Base-by-base conservation (phyloP, 2,113 vertebrate genomes). In the Podiceps cristatus region DNA sequence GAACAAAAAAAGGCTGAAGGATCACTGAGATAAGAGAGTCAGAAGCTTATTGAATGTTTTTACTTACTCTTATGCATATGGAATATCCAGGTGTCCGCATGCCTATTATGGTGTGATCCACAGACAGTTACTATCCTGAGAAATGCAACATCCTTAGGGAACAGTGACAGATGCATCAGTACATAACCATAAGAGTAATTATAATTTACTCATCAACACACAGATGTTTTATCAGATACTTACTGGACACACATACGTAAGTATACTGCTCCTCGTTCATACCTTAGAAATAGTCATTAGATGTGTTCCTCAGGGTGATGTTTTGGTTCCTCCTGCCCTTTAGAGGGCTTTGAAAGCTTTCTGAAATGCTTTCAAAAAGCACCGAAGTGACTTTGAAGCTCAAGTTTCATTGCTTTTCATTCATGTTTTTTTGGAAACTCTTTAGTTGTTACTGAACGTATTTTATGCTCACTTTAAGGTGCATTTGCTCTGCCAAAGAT, bases 41-140 rank as follows among this genome's bases (percentile, higher is more conserved):
- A 24, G 35, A 55, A 25, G 17, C 33, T 56, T 33, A 6, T 3
- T 29, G 44, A 25, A 56, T 15, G 25, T 7, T 72, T 63, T 45
- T 31, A 18, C 31, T 52, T 29, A 22, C 9, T 37, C 11, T 10
- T 40, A 2, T 3, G 1, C 17, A 5, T 6, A 10, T 9, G 40
- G 50, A 31, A 14, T 52, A 33, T 5, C 27, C 68, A 35, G 50
- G 33, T 40, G 29, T 6, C 60, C 24, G 3, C 0, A 0, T 47
- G 76, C 50, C 23, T 5, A 0, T 55, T 77, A 10, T 40, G 29
- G 25, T 9, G 44, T 9, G 68, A 59, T 17, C 55, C 63, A 6
- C 0, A 58, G 60, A 2, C 25, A 69, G 49, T 37, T 13, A 11
- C 14, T 24, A 2, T 25, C 83, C 60, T 28, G 58, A 28, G 55